Conservation (phyloP, 1,140 invertebrate species). For the Cotesia glomerata region DNA sequence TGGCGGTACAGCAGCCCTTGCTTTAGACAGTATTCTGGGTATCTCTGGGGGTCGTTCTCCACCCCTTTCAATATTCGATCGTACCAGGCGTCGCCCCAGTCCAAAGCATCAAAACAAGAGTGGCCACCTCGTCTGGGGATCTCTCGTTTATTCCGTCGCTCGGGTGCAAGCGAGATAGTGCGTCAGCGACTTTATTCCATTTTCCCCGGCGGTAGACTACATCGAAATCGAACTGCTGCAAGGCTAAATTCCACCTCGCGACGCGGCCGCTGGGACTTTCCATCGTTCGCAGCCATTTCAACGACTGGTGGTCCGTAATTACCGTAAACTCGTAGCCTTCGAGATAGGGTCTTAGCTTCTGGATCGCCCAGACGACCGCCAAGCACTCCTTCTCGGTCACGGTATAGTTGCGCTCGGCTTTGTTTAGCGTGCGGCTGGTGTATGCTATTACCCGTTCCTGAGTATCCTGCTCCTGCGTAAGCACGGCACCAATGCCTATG, state of each 20-base stretch:
- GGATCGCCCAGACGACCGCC: constrained; percentile 55
- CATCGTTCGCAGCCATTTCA: constrained; percentile 56
- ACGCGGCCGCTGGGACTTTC: constrained; percentile 54
- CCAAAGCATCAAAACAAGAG: constrained; percentile 26
- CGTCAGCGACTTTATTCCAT: too few species aligned
- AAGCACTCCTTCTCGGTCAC: constrained; percentile 61
- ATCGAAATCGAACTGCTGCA: constrained; percentile 50
- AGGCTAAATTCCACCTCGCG: constrained; percentile 55
- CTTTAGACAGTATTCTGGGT: constrained; percentile 31
- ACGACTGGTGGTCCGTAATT: constrained; percentile 58
- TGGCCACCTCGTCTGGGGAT: constrained; percentile 9
- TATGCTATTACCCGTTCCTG: constrained; percentile 50
- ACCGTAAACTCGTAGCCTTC: constrained; percentile 55
- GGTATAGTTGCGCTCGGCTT: constrained; percentile 55
- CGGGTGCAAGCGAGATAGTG: neutral
- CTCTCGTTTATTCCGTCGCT: neutral
- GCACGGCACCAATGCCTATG: constrained; percentile 41
- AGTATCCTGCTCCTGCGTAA: constrained; percentile 39
- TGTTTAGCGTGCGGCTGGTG: constrained; percentile 48
- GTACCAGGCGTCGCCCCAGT: constrained; percentile 40
- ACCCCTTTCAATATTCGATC: neutral
- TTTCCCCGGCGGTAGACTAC: too few species aligned
- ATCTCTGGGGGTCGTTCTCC: neutral
- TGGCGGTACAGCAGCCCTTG: constrained; percentile 11
- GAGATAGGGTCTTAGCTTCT: constrained; percentile 58